Evolutionary conservation across 2,888 invertebrate genomes (phyloP), one percentile per base, ranked within the genome.

Genomic region (Microplitis manilae): DNA sequence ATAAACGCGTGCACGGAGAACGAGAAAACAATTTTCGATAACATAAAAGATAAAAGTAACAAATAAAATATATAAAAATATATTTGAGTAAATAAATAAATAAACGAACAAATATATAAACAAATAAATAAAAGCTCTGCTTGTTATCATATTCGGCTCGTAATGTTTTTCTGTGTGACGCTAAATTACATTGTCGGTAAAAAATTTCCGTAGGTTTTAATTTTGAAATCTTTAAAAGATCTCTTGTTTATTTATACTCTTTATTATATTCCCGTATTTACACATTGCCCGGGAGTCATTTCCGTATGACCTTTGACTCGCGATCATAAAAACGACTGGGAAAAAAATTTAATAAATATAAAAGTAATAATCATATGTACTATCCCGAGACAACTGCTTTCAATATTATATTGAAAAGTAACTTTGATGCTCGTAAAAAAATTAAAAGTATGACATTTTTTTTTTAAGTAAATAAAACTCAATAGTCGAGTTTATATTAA

Each of bases 1-100:
- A 74, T 74, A 68, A 74, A 65, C 59, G 73, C 9, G 20, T 38
- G 61, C 68, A 68, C 68, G 68, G 39, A 74, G 74, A 74, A 61
- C 61, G 68, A 74, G 74, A 68, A 68, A 68, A 74, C 68, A 74
- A 74, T 74, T 74, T 74, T 68, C 68, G 60, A 20, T 39, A 74
- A 74, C 17, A 65, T 65, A 67, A 68, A 68, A 67, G 68, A 60
- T 38, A 68, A 74, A 13, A 68, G 15, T 17, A 62, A 62, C 20
- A 62, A 62, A 62, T 62, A 62, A 62, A 62, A 17, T 20, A 62
- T 17, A 62, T 9, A 68, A 41, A 8, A 17, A 40, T 17, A 41
- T n/a, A 8, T 6, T 40, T 40, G 59, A 9, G 20, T 15, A 6
- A 62, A 17, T 62, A 62, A 62, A 17, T 62, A 62, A 20, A 62